Percentiles rank a stretch among this genome's conserved stretches.
phyloP scores from a whole-genome alignment of 2,888 invertebrate genomes.

The Nowickia ferox region DNA sequence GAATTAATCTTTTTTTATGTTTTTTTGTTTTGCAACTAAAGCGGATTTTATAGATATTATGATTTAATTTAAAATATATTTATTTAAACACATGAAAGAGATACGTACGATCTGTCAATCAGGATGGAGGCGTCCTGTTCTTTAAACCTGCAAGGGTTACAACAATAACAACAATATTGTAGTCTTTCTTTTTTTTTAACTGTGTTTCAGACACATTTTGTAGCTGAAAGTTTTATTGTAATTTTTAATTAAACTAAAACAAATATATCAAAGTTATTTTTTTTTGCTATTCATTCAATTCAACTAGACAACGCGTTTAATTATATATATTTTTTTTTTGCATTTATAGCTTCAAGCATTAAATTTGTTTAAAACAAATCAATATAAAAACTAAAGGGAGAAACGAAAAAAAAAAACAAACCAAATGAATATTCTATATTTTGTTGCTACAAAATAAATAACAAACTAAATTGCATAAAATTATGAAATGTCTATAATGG shows the following conservation, averaged over 20 bases:
- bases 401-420: not conserved
- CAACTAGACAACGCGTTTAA: conserved; percentile 52
- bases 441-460: not conserved
- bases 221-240: conserved; percentile 17
- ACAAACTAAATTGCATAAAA: not conserved
- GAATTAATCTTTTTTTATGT: conserved; percentile 1
- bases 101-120: conserved; percentile 84
- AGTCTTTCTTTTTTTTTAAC: conserved; percentile 21
- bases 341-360: conserved; percentile 63
- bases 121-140: conserved; percentile 83
- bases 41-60: conserved; percentile 9
- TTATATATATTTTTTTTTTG: conserved; percentile 6
- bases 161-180: conserved; percentile 76
- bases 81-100: conserved; percentile 68
- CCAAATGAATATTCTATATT: not conserved
- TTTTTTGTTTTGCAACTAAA: not conserved
- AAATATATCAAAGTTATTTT: conserved; percentile 20
- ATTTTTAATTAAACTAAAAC: conserved; percentile 35
- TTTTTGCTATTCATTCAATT: not conserved
- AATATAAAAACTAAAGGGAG: conserved; percentile 31
- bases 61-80: conserved; percentile 5
- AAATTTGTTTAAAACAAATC: conserved; percentile 63
- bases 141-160: conserved; percentile 83
- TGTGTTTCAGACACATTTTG: not conserved
- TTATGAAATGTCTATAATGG: not conserved